These are phyloP conservation scores for Porites australiensis DNA, from an alignment of 64 coral and sea anemone species.

Conservation along the genomic window DNA sequence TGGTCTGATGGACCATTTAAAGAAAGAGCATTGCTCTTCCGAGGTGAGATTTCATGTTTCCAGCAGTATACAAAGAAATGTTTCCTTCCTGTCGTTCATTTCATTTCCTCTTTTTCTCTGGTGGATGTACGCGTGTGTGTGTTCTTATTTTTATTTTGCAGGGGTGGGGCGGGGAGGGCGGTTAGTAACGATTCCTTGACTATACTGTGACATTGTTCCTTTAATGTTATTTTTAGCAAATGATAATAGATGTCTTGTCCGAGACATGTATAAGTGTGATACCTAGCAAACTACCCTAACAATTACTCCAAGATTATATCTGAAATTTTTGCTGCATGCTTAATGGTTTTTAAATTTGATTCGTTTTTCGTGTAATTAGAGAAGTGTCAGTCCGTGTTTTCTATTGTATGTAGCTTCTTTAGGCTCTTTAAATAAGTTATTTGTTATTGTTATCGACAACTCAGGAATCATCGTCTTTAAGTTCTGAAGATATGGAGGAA, in stretches of 20 bases:
- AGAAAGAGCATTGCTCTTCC: slow-evolving; percentile 25
- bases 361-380: no score
- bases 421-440: no score
- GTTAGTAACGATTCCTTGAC: no score
- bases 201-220: no score
- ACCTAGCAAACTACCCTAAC: no score
- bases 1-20: slow-evolving; percentile 36
- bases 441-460: slow-evolving; percentile 15
- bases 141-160: background rate
- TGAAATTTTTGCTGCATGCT: background rate
- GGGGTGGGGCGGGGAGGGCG: background rate
- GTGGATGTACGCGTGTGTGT: background rate
- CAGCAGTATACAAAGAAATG: no score
- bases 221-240: no score
- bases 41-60: slow-evolving; percentile 10
- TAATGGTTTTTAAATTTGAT: background rate
- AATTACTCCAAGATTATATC: background rate
- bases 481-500: slow-evolving; percentile 21
- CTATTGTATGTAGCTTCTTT: no score
- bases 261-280: no score
- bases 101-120: background rate
- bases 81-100: no score
- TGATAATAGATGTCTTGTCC: no score
- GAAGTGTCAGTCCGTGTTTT: no score
- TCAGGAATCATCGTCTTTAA: slow-evolving; percentile 16